Base-by-base conservation (phyloP, 2,113 vertebrate genomes). In the Anseranas semipalmata region DNA sequence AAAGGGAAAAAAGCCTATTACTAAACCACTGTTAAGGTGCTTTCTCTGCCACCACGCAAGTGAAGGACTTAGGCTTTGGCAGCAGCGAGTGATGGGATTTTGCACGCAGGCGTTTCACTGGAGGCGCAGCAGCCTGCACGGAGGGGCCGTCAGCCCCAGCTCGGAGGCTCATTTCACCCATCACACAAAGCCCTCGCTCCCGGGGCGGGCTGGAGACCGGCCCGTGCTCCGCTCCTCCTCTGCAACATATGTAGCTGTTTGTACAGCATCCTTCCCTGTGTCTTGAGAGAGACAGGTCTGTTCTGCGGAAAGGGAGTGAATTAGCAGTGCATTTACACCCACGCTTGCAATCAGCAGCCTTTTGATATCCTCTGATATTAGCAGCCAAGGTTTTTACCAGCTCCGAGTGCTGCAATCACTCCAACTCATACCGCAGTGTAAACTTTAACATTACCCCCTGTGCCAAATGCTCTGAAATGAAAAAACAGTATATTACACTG, bases 271-370 rank as follows among this genome's bases (percentile, higher is more conserved):
- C 45, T 93, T 84, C 30, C 33, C 56, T 2, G 1, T 85, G 91
- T 93, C 66, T 82, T 85, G 67, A 65, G 63, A 94, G 70, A n/a
- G 19, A 67, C 6, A 30, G 50, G 37, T 62, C 85, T 60, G 25
- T 73, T 90, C 85, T 83, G 41, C 12, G 32, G 32, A 85, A 88
- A 55, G 15, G 33, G 39, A 92, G 28, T 75, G 63, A 79, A 95
- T 46, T 85, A 86, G 59, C 74, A 85, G 22, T 15, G 30, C 85
- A 80, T 85, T 82, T 83, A 93, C 71, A 91, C 58, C 67, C 94
- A 94, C 5, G 0, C 53, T 45, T 76, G 71, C 79, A 85, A 84
- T 94, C 32, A 85, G 59, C 30, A 91, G 63, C 79, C 55, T 56
- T 88, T 85, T 80, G 52, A 90, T 83, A 83, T 71, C 80, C 55